Evolutionary conservation across 1,140 invertebrate genomes (phyloP), one percentile per base, ranked within the genome.

Genomic region (Pseudomyrmex pallidus): DNA sequence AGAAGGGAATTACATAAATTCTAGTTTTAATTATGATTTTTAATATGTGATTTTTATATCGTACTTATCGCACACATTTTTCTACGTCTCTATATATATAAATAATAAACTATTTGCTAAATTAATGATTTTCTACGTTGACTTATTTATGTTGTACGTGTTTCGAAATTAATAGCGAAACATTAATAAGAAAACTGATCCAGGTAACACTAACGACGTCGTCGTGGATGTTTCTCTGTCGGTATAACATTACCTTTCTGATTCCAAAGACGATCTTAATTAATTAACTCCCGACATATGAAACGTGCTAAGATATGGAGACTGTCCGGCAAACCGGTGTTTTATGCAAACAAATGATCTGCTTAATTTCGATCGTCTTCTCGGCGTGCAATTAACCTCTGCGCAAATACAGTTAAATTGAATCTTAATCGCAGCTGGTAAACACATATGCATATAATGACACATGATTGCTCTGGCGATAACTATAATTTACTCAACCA

Each of bases 221-320:
- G 20, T 35, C 2, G 17, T 17, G 64, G 12, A 66, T 57, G 48
- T 20, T 57, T 68, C 13, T 68, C 13, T 56, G 9, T 20, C 35
- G 12, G 17, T 15, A 3, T 48, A 67, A 44, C 8, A 7, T 17
- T 56, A 68, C 2, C 17, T 76, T n/a, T 64, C 20, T 9, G 74
- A 66, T 22, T 77, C 35, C 20, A 56, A 67, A 67, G 64, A 20
- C 17, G 46, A 57, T 77, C 52, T 67, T 46, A 78, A 78, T 77
- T 68, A 78, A 78, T 78, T 48, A 68, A 10, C 2, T 10, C 35
- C 15, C 20, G 63, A 20, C 50, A 56, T 35, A 57, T 7, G 63
- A 15, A 77, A 13, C 52, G 17, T 12, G 9, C 13, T 57, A 17
- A 78, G 35, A 68, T 68, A 78, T 57, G 35, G 7, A 57, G 4